Conservation (phyloP, 2,113 vertebrate species). For the Odocoileus hemionus region DNA sequence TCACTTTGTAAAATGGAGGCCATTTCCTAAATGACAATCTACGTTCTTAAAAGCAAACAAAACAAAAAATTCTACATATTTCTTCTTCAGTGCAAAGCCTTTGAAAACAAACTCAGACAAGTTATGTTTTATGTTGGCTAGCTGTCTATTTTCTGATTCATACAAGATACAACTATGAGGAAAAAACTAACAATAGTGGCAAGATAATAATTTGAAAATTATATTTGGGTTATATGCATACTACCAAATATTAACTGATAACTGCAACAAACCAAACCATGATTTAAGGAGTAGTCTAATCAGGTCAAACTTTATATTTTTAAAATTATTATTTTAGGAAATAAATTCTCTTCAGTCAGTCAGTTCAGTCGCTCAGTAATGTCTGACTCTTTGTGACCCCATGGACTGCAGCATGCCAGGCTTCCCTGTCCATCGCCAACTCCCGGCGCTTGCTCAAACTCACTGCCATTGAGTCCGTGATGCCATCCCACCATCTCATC, state of each 20-base stretch:
- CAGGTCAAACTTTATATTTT: not conserved
- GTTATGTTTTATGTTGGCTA: not conserved
- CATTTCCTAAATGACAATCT: constrained; percentile 25
- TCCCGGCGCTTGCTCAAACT: too few relatives aligned
- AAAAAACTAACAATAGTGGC: constrained; percentile 13
- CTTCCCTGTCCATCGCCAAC: too few relatives aligned
- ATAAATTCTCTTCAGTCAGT: not conserved
- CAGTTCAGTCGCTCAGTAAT: too few relatives aligned
- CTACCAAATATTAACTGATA: not conserved
- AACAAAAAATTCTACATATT: constrained; percentile 4
- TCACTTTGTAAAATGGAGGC: constrained; percentile 45
- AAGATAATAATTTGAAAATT: constrained; percentile 3
- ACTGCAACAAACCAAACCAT: not conserved
- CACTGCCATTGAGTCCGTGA: too few relatives aligned
- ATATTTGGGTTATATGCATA: not conserved
- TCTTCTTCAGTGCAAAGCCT: constrained; percentile 71
- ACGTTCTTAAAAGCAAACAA: constrained; percentile 52
- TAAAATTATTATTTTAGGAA: not conserved
- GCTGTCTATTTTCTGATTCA: not conserved
- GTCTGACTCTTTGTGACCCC: too few relatives aligned
- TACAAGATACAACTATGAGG: not conserved
- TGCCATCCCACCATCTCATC: too few relatives aligned
- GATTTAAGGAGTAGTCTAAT: not conserved
- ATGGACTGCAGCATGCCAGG: too few relatives aligned
- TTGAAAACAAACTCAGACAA: constrained; percentile 47